phyloP scores from a whole-genome alignment of 53 echinoderm and acorn worm species.

The Patiria pectinifera region DNA sequence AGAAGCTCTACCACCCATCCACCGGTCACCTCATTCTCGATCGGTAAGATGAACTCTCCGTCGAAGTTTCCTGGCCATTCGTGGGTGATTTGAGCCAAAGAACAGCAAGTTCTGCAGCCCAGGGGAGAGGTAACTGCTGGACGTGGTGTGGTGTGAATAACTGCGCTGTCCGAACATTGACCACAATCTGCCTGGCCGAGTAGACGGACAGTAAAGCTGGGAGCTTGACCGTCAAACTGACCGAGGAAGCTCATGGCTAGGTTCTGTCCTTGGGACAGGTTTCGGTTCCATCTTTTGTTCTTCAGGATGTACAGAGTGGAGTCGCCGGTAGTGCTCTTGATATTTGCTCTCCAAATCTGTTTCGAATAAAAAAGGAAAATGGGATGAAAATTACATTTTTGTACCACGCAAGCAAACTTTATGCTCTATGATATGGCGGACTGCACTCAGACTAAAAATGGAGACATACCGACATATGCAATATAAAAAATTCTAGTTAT shows the following conservation, averaged over 20 bases:
- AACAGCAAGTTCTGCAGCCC: constrained; percentile 45
- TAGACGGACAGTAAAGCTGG: constrained; percentile 62
- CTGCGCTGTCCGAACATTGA: not conserved
- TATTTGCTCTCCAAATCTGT: constrained; percentile 71
- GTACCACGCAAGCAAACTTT: not conserved
- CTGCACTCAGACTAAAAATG: no score
- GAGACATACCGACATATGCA: no score
- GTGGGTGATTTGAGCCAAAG: constrained; percentile 48
- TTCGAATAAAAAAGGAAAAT: not conserved
- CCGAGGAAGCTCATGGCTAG: constrained; percentile 63
- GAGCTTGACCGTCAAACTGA: constrained; percentile 24
- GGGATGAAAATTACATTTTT: no score
- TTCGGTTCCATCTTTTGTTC: constrained; percentile 66
- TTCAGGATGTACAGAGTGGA: constrained; percentile 46
- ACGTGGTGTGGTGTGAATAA: not conserved
- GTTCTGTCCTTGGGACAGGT: constrained; percentile 37
- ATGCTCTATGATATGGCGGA: no score
- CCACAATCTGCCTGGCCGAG: constrained; percentile 44
- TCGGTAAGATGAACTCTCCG: constrained; percentile 63
- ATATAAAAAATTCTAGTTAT: no score
- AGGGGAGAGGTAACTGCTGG: not conserved
- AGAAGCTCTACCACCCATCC: constrained; percentile 72
- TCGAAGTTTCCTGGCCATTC: constrained; percentile 72
- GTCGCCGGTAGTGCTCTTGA: constrained; percentile 31
- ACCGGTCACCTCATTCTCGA: constrained; percentile 46